phyloP scores from a whole-genome alignment of 2,888 invertebrate species.

The Epistrophe eligans region DNA sequence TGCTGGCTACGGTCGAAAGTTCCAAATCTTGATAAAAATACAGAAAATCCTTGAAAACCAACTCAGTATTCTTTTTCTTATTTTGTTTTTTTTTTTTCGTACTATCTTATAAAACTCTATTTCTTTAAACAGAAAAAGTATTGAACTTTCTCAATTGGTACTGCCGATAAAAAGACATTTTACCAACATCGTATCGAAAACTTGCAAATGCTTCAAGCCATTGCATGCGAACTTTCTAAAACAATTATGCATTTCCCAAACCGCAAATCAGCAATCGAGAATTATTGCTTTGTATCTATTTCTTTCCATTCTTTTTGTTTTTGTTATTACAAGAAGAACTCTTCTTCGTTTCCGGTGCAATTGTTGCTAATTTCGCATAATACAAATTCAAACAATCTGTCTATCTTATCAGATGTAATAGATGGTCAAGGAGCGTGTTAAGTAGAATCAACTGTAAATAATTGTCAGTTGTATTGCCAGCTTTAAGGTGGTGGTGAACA shows the following conservation, averaged over 20 bases:
- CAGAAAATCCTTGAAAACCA: no score
- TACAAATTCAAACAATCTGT: slow-evolving; percentile 40
- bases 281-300: slow-evolving; percentile 11
- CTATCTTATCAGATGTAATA: slow-evolving; percentile 58
- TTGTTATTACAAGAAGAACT: slow-evolving; percentile 16
- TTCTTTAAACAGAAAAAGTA: background rate
- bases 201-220: background rate
- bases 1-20: no score
- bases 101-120: no score
- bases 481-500: slow-evolving; percentile 32
- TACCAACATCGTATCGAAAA: background rate
- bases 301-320: background rate
- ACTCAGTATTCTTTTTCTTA: no score
- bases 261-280: slow-evolving; percentile 30
- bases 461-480: slow-evolving; percentile 32
- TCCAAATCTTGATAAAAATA: no score
- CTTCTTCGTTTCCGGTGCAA: slow-evolving; percentile 34
- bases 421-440: slow-evolving; percentile 64
- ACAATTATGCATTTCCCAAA: slow-evolving; percentile 30
- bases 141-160: slow-evolving; percentile 5
- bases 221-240: slow-evolving; percentile 33
- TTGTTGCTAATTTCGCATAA: slow-evolving; percentile 11
- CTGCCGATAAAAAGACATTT: background rate
- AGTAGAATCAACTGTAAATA: slow-evolving; percentile 38
- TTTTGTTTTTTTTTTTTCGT: no score